These are phyloP conservation scores for Smutsia temminckii DNA, from an alignment of 2,797 vertebrate species.

Conservation along the genomic window DNA sequence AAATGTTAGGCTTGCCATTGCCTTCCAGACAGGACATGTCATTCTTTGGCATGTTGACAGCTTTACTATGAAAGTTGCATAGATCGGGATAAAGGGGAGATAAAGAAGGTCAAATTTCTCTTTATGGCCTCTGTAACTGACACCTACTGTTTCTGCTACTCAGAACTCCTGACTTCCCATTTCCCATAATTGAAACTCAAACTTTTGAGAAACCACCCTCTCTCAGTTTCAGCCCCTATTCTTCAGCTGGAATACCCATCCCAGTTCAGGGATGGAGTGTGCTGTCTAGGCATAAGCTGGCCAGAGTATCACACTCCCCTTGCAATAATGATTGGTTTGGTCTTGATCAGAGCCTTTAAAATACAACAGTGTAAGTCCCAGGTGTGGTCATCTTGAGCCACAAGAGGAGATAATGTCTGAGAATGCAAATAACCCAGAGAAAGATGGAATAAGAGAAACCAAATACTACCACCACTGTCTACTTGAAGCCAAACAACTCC, in stretches of 20 bases:
- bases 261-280: background rate
- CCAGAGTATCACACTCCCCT: background rate
- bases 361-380: background rate
- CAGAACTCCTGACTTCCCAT: background rate
- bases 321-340: background rate
- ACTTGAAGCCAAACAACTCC: background rate
- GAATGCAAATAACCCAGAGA: background rate
- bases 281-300: background rate
- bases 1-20: background rate
- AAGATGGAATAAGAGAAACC: slow-evolving; percentile 2
- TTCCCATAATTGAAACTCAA: background rate
- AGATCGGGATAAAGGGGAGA: background rate
- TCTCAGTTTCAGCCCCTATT: background rate
- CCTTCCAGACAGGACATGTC: background rate
- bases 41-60: background rate
- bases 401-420: background rate
- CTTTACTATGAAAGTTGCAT: background rate
- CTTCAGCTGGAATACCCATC: background rate
- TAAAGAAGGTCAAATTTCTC: background rate
- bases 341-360: background rate
- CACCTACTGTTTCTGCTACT: background rate
- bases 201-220: background rate
- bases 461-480: background rate
- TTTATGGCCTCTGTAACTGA: background rate
- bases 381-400: background rate